phyloP scores from a whole-genome alignment of 1,140 invertebrate species.

The Anoplolepis gracilipes region DNA sequence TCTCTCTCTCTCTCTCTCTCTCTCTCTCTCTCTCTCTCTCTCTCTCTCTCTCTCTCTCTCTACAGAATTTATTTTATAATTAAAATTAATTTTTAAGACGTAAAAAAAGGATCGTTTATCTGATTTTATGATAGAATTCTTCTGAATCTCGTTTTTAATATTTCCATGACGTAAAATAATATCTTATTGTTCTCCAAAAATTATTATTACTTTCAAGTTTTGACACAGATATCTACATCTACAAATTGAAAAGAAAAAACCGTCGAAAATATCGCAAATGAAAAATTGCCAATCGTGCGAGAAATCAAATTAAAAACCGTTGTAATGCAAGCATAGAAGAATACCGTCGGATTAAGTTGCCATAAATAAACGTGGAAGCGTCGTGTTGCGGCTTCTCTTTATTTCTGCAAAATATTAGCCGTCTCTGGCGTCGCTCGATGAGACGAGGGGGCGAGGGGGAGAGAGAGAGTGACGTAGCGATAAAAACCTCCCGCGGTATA shows the following conservation, averaged over 20 bases:
- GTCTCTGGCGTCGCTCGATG: slow-evolving; percentile 14
- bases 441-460: not conserved
- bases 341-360: not conserved
- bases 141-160: not conserved
- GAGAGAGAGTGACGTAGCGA: not conserved
- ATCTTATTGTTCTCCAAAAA: not conserved
- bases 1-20: too few relatives aligned
- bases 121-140: not conserved
- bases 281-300: not conserved
- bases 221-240: not conserved
- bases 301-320: not conserved
- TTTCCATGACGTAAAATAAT: not conserved
- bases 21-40: not conserved
- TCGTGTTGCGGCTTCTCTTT: not conserved
- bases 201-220: not conserved
- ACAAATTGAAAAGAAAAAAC: not conserved
- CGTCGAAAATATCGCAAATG: not conserved
- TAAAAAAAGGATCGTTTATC: not conserved
- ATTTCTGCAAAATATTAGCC: slow-evolving; percentile 47
- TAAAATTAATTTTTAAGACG: not conserved
- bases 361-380: slow-evolving; percentile 22
- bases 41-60: too few relatives aligned
- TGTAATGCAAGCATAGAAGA: not conserved
- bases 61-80: not conserved
- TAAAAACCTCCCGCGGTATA: slow-evolving; percentile 37